These are phyloP conservation scores for Aproaerema taeniolella DNA, from an alignment of 2,888 invertebrate genomes.

Conservation along the genomic window DNA sequence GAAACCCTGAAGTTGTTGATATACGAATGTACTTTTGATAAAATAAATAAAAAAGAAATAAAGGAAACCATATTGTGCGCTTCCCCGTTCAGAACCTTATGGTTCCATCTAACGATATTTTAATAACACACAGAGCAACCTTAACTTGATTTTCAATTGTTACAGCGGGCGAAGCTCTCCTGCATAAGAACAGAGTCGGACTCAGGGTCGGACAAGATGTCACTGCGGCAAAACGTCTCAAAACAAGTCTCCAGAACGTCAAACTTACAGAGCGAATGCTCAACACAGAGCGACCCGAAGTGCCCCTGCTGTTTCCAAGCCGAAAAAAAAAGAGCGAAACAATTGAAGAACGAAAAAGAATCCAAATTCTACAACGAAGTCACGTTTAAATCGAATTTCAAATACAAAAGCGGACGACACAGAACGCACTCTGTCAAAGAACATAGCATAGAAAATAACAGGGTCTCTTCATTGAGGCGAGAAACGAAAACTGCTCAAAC, in stretches of 20 bases:
- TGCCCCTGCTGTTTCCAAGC: constrained; percentile 63
- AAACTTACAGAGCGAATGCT: constrained; percentile 52
- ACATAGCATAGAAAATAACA: constrained; percentile 69
- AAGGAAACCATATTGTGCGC: too few relatives aligned
- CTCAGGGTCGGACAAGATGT: constrained; percentile 64
- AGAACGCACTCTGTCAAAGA: constrained; percentile 75
- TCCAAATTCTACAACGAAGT: constrained; percentile 57
- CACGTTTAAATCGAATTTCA: constrained; percentile 62
- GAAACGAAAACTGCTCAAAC: constrained; percentile 94
- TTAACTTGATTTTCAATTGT: too few relatives aligned
- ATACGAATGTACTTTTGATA: too few relatives aligned
- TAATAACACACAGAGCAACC: too few relatives aligned
- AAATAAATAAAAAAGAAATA: too few relatives aligned
- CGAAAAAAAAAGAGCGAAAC: constrained; percentile 45
- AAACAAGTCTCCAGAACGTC: constrained; percentile 55
- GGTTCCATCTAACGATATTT: too few relatives aligned
- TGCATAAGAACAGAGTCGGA: constrained; percentile 70
- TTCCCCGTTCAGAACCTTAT: too few relatives aligned
- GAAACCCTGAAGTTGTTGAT: too few relatives aligned
- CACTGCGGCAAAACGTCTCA: constrained; percentile 54
- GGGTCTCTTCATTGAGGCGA: constrained; percentile 83
- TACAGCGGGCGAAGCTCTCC: constrained; percentile 60
- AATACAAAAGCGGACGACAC: constrained; percentile 56
- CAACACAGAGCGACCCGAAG: constrained; percentile 53
- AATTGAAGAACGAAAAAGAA: constrained; percentile 48